Base-by-base conservation (phyloP, 2,797 vertebrate genomes). In the Acrossocheilus wenchowensis region DNA sequence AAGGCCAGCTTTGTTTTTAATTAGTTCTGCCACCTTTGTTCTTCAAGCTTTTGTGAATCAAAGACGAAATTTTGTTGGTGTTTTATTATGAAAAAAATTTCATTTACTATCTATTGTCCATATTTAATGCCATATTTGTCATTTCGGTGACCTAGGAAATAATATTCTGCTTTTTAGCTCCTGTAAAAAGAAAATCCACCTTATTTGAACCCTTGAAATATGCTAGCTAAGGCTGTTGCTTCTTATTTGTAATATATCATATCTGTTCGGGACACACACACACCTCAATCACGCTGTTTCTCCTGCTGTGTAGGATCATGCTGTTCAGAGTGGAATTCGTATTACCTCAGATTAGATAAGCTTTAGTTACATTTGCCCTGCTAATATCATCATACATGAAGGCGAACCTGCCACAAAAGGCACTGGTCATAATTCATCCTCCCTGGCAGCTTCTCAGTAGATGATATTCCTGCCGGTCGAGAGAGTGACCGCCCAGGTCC, bases 401-500 rank as follows among this genome's bases (percentile, higher is more conserved):
- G 30, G 12, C 23, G 10, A 84, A 52, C 21, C 30, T 66, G 50
- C 50, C 41, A 77, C 41, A 78, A 62, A 60, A 48, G 64, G 14
- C 84, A 10, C 30, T 69, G 54, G 45, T 68, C 39, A 45, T 86
- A 72, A 78, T 66, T 73, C 82, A 79, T 81, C 84, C 71, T 30
- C 48, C 66, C 50, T 57, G 39, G 68, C 52, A 48, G 74, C 81
- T 52, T 84, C 39, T 62, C 43, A 39, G 26, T 52, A 84, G 75
- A 80, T 57, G 75, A 62, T 87, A 34, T 83, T 83, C 82, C 66
- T 69, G 78, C 84, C 17, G 85, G 54, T 64, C 17, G 34, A 85
- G 75, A 74, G 62, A 88, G 85, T 79, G 82, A 82, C 84, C 68
- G 68, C 83, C 80, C 83, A 64, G 30, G 80, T 82, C 83, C 73